Evolutionary conservation across 2,113 vertebrate species (phyloP), one percentile per base, ranked within the genome.

Genomic region (Nesogale talazaci): DNA sequence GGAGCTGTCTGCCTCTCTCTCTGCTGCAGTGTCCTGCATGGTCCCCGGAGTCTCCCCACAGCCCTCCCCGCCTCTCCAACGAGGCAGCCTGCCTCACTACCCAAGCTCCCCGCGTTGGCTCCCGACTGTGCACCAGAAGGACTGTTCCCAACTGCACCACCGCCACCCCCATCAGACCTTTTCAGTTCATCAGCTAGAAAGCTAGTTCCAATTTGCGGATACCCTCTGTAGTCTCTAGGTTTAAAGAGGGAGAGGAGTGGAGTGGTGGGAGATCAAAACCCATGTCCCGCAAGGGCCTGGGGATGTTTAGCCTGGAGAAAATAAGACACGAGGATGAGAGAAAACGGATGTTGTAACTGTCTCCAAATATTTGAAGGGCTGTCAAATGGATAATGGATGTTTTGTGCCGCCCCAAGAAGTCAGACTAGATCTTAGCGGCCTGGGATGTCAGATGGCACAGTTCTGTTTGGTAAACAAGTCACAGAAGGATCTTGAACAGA

Each of bases 321-420:
- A 91, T 56, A 94, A 81, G 78, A 92, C 67, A 9, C 83, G 89
- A 93, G n/a, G 29, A 74, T 75, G 61, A 92, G 86, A 88, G 83
- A 59, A 92, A 92, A 89, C 76, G 84, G 87, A 88, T 84, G 86
- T 72, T 91, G 57, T 81, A 78, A 57, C 67, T 88, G 57, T 89
- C 93, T 90, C 94, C 87, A 87, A 52, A 85, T 93, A 95, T 86
- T 90, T 91, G 95, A 95, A 92, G 75, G 34, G 74, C 75, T 93
- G 65, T 94, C 94, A 91, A 38, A 40, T 85, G 83, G 14, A 52
- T 92, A 89, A 75, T 88, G 29, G 75, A 87, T 93, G 78, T 85
- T 91, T 94, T 87, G 65, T 85, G 8, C 84, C 69, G 85, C 89
- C 46, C 89, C 82, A 76, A 59, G 83, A 63, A 91, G 89, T 70